Conservation (phyloP, 2,797 vertebrate species). For the Acanthopagrus latus region DNA sequence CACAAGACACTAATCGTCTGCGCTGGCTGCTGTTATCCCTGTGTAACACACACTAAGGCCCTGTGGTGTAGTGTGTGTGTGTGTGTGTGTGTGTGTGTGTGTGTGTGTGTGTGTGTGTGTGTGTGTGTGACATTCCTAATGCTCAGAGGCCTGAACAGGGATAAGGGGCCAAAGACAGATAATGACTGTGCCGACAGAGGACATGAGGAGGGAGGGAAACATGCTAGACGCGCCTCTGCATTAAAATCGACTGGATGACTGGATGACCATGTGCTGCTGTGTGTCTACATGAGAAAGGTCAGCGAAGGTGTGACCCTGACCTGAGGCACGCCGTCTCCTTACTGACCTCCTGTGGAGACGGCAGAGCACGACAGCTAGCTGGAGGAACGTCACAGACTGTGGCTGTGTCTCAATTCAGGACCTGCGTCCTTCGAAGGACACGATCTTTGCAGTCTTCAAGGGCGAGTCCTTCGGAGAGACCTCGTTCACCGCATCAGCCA, state of each 20-base stretch:
- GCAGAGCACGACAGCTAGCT: conserved; percentile 13
- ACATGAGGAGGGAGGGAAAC: conserved; percentile 10
- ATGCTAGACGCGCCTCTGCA: neutral
- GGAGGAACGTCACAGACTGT: neutral
- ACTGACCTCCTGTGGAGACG: conserved; percentile 72
- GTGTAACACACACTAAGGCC: conserved; percentile 40
- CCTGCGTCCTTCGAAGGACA: too few relatives aligned
- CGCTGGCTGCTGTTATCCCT: conserved; percentile 35
- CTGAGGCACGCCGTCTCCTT: conserved; percentile 39
- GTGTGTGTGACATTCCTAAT: conserved; percentile 38
- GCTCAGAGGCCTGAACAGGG: conserved; percentile 37
- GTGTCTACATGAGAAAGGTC: conserved; percentile 34
- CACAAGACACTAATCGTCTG: conserved; percentile 25
- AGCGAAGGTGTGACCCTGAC: conserved; percentile 44
- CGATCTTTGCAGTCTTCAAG: too few relatives aligned
- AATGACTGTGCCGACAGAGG: conserved; percentile 44
- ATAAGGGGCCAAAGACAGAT: conserved; percentile 60
- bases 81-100: neutral
- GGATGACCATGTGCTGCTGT: neutral
- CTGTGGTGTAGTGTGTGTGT: neutral
- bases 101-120: neutral
- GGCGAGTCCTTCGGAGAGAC: too few relatives aligned
- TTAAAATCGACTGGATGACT: conserved; percentile 25
- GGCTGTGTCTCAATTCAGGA: too few relatives aligned
- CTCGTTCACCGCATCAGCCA: too few relatives aligned